Conservation (phyloP, 64 coral and sea anemone genomes). For the Exaiptasia diaphana region DNA sequence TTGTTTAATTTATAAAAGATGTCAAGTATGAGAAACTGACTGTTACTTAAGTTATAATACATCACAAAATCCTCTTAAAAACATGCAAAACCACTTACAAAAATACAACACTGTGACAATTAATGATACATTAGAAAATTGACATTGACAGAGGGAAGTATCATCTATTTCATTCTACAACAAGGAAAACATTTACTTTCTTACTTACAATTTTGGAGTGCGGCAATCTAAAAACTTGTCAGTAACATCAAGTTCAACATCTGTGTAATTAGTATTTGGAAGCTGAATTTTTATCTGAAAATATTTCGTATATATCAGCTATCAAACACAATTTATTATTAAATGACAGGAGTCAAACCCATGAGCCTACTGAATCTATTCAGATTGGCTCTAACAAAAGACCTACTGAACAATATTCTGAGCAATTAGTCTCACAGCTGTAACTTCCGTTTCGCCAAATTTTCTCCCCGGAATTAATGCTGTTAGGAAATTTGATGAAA, state of each 20-base stretch:
- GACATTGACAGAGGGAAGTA: neutral
- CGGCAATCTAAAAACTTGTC: constrained; percentile 82
- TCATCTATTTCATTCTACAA: neutral
- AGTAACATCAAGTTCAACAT: constrained; percentile 72
- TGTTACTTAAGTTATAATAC: neutral
- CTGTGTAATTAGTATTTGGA: constrained; percentile 61
- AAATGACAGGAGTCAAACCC: too few relatives aligned
- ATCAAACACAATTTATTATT: too few relatives aligned
- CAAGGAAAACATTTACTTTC: too few relatives aligned
- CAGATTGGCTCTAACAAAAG: too few relatives aligned
- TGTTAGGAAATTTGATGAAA: too few relatives aligned
- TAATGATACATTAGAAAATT: neutral
- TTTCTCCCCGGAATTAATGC: too few relatives aligned
- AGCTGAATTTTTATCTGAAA: constrained; percentile 81
- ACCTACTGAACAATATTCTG: too few relatives aligned
- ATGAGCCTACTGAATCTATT: too few relatives aligned
- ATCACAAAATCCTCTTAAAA: neutral
- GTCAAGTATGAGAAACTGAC: neutral
- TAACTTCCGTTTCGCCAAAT: too few relatives aligned
- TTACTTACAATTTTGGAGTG: constrained; percentile 93
- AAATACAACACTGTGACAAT: neutral
- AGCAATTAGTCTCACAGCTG: too few relatives aligned
- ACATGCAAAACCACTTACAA: neutral
- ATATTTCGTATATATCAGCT: too few relatives aligned
- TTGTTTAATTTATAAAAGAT: neutral